phyloP scores from a whole-genome alignment of 1,140 invertebrate genomes.

The Dendrolimus punctatus region DNA sequence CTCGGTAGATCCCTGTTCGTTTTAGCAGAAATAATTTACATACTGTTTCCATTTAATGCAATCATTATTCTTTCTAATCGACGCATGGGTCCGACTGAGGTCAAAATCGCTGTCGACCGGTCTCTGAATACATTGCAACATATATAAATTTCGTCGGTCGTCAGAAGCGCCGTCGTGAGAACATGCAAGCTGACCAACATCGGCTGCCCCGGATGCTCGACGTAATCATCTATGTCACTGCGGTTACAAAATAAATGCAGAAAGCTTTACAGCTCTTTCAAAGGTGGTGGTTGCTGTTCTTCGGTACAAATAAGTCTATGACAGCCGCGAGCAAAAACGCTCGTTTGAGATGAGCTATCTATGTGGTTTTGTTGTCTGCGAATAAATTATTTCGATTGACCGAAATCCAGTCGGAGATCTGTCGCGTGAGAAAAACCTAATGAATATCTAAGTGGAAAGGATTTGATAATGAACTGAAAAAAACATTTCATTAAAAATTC shows the following conservation, averaged over 20 bases:
- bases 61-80: conserved; percentile 27
- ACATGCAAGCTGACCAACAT: conserved; percentile 27
- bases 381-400: conserved; percentile 47
- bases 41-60: conserved; percentile 21
- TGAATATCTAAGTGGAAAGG: conserved; percentile 28
- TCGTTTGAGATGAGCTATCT: conserved; percentile 39
- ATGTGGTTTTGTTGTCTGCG: conserved; percentile 32
- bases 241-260: neutral
- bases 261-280: conserved; percentile 5
- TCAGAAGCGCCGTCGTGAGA: conserved; percentile 54
- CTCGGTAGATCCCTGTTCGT: conserved; percentile 14
- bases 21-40: conserved; percentile 19
- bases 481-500: too few relatives aligned
- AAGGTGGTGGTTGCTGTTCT: conserved; percentile 7
- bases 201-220: conserved; percentile 8
- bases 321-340: conserved; percentile 34
- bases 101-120: conserved; percentile 37
- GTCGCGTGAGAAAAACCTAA: conserved; percentile 47
- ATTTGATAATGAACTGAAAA: neutral
- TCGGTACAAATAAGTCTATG: conserved; percentile 25
- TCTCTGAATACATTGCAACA: conserved; percentile 37
- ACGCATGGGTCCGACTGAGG: conserved; percentile 23
- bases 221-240: neutral
- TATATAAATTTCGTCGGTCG: conserved; percentile 35
- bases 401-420: conserved; percentile 30